Evolutionary conservation across 1,140 invertebrate species (phyloP), one percentile per base, ranked within the genome.

Genomic region (Streblospio benedicti): DNA sequence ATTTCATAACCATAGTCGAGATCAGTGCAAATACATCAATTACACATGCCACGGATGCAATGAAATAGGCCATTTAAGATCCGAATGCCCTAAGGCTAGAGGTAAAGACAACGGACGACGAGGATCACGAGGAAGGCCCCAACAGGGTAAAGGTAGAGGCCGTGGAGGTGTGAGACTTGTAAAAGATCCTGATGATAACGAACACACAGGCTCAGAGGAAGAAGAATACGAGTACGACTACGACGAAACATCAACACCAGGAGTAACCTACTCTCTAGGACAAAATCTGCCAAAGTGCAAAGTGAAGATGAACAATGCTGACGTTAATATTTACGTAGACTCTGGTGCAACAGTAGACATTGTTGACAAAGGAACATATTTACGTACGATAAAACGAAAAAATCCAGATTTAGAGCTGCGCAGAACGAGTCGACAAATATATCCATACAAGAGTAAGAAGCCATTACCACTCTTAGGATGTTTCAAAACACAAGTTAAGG

Each of bases 41-140:
- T n/a, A n/a, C n/a, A 52, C 50, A 25, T 31, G 50, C n/a, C 50
- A 52, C 30, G 33, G 33, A 5, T 52, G 50, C 33, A 31, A 31
- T 5, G 33, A 52, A 31, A 30, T 30, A 52, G 25, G 25, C 50
- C 50, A 52, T 52, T 52, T 52, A n/a, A n/a, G n/a, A n/a, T 52
- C 27, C 1, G 33, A 52, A 52, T 38, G 4, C 30, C 33, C 27
- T 2, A 52, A 52, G 50, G 28, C 25, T 12, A n/a, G n/a, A n/a
- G n/a, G 50, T 16, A 12, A 52, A 30, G n/a, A 4, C 5, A 30
- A 25, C 23, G 5, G 6, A 52, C 50, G 33, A 52, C 4, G 4
- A 25, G 6, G 33, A 30, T 31, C 18, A 6, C 25, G 30, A 12
- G n/a, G n/a, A 25, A 31, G 50, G 33, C 50, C 50, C 28, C 50